Percentiles rank a stretch among this genome's conserved stretches.
Conservation (phyloP, 2,797 vertebrate genomes). For the Alosa sapidissima region DNA sequence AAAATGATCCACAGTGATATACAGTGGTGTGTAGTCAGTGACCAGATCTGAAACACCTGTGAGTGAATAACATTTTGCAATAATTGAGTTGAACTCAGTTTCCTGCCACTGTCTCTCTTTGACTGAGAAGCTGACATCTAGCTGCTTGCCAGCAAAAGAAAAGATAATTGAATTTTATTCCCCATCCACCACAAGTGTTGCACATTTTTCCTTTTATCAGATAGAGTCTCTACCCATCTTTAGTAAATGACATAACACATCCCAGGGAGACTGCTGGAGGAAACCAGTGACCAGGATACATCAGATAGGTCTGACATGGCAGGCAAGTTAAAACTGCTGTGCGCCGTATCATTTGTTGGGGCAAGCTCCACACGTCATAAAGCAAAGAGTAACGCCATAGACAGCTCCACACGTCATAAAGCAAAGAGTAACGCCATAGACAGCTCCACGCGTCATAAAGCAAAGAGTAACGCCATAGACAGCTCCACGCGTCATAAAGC, state of each 20-base stretch:
- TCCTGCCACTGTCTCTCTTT: not conserved
- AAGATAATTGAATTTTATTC: not conserved
- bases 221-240: not conserved
- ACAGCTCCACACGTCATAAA: not conserved
- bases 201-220: not conserved
- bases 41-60: not conserved
- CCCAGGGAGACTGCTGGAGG: not conserved
- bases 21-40: not conserved
- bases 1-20: too few species aligned
- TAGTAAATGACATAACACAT: not conserved
- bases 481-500: too few species aligned
- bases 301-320: not conserved
- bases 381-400: too few species aligned
- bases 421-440: too few species aligned
- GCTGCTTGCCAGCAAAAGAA: not conserved
- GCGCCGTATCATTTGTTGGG: not conserved
- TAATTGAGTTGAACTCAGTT: not conserved
- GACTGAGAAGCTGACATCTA: not conserved
- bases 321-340: not conserved
- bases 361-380: too few species aligned
- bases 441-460: not conserved
- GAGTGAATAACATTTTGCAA: not conserved
- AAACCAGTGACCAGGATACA: not conserved
- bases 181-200: not conserved
- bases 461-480: too few species aligned